Conservation (phyloP, 1,140 invertebrate species). For the Achatina immaculata region DNA sequence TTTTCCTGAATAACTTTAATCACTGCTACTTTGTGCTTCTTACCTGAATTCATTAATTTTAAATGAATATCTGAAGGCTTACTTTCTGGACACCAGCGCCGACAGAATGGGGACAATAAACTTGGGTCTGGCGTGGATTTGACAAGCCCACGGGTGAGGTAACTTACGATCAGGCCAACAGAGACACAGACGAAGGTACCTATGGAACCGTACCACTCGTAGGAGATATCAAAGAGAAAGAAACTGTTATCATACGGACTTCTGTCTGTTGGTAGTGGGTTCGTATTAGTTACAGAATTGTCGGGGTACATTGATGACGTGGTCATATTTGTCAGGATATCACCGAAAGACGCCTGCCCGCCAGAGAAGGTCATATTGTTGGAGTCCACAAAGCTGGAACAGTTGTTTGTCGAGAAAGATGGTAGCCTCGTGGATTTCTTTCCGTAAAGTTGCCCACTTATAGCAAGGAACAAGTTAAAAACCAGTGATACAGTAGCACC, state of each 20-base stretch:
- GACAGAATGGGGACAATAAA: neutral
- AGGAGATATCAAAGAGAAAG: slow-evolving; percentile 27
- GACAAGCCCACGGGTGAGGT: neutral
- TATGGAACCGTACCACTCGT: slow-evolving; percentile 18
- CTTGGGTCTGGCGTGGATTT: neutral
- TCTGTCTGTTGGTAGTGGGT: neutral
- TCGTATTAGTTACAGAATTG: no score
- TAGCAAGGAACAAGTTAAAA: slow-evolving; percentile 8
- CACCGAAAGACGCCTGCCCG: neutral
- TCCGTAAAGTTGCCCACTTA: neutral
- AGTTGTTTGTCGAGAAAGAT: neutral
- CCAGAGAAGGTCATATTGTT: neutral
- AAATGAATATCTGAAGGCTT: neutral
- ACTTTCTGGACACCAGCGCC: neutral
- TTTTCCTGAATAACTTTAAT: no score
- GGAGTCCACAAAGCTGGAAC: neutral
- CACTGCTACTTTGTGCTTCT: no score
- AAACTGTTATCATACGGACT: neutral
- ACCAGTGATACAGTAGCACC: neutral
- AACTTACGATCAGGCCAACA: neutral
- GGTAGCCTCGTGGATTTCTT: neutral
- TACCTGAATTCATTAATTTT: no score
- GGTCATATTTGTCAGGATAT: neutral
- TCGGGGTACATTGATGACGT: neutral
- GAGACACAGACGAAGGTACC: neutral